Percentiles rank a stretch among this genome's conserved stretches.
phyloP scores from a whole-genome alignment of 2,113 vertebrate genomes.

The human (Homo sapiens) region DNA sequence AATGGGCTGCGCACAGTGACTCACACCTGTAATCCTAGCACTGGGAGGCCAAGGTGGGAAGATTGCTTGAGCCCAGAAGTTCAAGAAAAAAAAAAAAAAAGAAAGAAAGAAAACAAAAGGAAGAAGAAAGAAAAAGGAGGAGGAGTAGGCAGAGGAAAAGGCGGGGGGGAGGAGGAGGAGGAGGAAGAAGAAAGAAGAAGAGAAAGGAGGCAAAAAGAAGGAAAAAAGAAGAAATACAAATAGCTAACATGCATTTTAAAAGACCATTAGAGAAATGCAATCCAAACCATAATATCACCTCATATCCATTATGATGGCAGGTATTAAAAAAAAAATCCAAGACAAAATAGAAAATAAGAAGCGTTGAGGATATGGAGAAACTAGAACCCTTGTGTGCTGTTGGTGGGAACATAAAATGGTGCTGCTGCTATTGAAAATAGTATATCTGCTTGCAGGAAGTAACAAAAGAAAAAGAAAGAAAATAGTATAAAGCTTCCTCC shows the following conservation, averaged over 20 bases:
- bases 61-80: too few relatives aligned
- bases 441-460: too few relatives aligned
- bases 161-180: too few relatives aligned
- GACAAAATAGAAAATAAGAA: neutral
- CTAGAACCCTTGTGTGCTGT: neutral
- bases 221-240: neutral
- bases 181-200: too few relatives aligned
- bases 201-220: neutral
- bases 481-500: neutral
- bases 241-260: neutral
- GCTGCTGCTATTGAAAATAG: neutral
- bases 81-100: too few relatives aligned
- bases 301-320: neutral
- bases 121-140: too few relatives aligned
- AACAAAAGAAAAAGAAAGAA: neutral
- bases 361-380: neutral
- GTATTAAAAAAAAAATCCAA: neutral
- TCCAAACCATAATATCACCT: neutral
- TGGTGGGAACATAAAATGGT: neutral
- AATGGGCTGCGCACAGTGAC: neutral
- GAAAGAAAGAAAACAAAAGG: too few relatives aligned
- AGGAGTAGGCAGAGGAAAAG: too few relatives aligned
- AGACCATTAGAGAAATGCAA: neutral
- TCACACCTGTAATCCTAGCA: too few relatives aligned
- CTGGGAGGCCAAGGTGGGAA: too few relatives aligned